Percentiles rank a stretch among this genome's conserved stretches.
Conservation (phyloP, 1,140 invertebrate species). For the Anadara kagoshimensis region DNA sequence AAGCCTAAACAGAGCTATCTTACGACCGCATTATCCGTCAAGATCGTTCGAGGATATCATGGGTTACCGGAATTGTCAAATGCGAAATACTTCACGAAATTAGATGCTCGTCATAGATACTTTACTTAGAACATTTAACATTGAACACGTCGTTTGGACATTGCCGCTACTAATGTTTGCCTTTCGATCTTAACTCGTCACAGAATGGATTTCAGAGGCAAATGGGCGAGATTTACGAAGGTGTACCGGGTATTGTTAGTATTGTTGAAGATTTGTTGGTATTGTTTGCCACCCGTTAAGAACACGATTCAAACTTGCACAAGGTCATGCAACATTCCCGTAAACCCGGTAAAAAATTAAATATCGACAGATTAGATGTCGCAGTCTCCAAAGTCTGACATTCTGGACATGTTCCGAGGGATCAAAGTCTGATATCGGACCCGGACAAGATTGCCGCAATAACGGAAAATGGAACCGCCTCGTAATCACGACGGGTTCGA, state of each 20-base stretch:
- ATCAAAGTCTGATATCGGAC: too few species aligned
- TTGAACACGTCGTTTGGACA: conserved; percentile 67
- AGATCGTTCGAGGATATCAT: too few species aligned
- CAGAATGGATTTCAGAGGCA: conserved; percentile 59
- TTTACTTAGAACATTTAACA: conserved; percentile 56
- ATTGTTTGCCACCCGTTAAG: conserved; percentile 45
- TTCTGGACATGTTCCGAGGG: too few species aligned
- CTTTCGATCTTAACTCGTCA: conserved; percentile 65
- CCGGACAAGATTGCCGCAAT: too few species aligned
- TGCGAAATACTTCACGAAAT: too few species aligned
- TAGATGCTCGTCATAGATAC: conserved; percentile 50
- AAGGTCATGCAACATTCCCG: conserved; percentile 63
- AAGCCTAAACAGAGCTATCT: too few species aligned
- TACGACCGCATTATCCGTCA: too few species aligned
- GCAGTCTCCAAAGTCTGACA: background rate
- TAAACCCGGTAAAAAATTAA: conserved; percentile 24
- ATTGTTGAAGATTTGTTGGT: conserved; percentile 73
- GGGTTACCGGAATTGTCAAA: too few species aligned
- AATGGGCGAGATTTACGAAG: conserved; percentile 64
- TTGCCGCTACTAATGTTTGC: conserved; percentile 64
- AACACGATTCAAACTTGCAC: conserved; percentile 66
- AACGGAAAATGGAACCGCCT: too few species aligned
- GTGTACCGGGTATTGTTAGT: conserved; percentile 58
- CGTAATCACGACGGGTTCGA: too few species aligned
- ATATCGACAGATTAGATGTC: conserved; percentile 36